Evolutionary conservation across 2,888 invertebrate genomes (phyloP), one percentile per base, ranked within the genome.

Genomic region (Mythimna loreyi): DNA sequence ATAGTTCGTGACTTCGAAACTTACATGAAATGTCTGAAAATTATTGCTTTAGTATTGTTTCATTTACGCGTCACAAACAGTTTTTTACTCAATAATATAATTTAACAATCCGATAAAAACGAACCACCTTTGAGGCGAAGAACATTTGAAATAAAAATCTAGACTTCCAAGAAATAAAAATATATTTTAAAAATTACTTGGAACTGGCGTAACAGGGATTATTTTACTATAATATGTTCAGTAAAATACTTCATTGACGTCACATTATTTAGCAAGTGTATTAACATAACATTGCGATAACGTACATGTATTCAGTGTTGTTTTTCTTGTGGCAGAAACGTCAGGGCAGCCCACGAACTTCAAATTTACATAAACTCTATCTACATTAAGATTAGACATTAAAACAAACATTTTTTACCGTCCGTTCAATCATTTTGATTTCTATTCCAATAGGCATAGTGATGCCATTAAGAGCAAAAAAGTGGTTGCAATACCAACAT

Each of bases 91-190:
- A 63, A 45, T 58, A 28, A 49, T 33, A 63, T 36, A 68, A 61
- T 65, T 72, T 55, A 80, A 82, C 69, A 83, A 72, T 83, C 81
- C 82, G 80, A 73, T 64, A 69, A 60, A 65, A 75, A 69, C 52
- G 9, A 68, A 57, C 64, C 66, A 65, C 81, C 78, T 77, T 63
- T 47, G 49, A 68, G 60, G 63, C 30, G 53, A 61, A 57, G 43
- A 77, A 28, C 62, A 65, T 67, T 58, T 59, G 53, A 79, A 79
- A 81, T 81, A 66, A 82, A 80, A 80, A 82, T 71, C 63, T 75
- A 49, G 28, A 28, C 9, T 43, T 82, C 75, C 82, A 80, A 78
- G 82, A 79, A 75, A 75, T 63, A 68, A 79, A 72, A 68, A 71
- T 82, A 82, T 75, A 75, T 79, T 70, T 67, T 43, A 30, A 57